These are phyloP conservation scores for Noctua comes DNA, from an alignment of 2,888 invertebrate species.

Conservation along the genomic window DNA sequence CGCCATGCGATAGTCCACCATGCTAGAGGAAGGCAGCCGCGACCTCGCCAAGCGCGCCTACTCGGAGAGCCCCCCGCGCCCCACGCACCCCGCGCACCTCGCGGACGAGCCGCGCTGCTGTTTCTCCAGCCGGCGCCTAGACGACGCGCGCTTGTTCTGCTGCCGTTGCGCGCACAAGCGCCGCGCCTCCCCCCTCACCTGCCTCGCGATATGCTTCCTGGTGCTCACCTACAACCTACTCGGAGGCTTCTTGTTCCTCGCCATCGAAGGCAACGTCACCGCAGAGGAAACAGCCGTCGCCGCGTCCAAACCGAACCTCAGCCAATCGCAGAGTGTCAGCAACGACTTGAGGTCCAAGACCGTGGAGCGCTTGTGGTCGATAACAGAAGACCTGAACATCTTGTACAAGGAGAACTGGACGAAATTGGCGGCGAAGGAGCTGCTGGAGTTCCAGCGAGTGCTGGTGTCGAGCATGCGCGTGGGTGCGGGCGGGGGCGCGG, in stretches of 20 bases:
- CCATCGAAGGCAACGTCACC: conserved; percentile 93
- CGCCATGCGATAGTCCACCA: conserved; percentile 67
- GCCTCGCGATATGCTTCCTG: conserved; percentile 95
- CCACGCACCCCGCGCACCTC: neutral
- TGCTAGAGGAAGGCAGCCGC: conserved; percentile 73
- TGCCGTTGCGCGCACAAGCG: conserved; percentile 88
- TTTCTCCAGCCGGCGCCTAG: conserved; percentile 63
- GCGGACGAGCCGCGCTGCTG: conserved; percentile 72
- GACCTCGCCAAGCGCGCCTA: conserved; percentile 49
- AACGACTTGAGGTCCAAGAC: conserved; percentile 92
- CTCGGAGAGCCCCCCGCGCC: conserved; percentile 16
- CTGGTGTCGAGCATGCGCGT: conserved; percentile 85
- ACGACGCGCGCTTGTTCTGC: conserved; percentile 74
- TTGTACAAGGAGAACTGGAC: conserved; percentile 98
- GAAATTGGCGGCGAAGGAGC: conserved; percentile 95
- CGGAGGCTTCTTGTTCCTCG: conserved; percentile 97
- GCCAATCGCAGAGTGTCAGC: conserved; percentile 87
- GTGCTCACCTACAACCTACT: conserved; percentile 97
- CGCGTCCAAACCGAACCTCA: conserved; percentile 91
- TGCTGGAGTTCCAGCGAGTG: conserved; percentile 95
- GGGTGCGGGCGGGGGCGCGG: conserved; percentile 60
- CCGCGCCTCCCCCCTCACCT: conserved; percentile 92
- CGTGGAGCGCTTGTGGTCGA: conserved; percentile 95
- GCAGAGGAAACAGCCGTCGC: conserved; percentile 91
- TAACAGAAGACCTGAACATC: conserved; percentile 96